A percentile compares a stretch with the other conserved stretches of the same genome.
Conservation (phyloP, 2,888 invertebrate genomes). For the Chironomus tentans region DNA sequence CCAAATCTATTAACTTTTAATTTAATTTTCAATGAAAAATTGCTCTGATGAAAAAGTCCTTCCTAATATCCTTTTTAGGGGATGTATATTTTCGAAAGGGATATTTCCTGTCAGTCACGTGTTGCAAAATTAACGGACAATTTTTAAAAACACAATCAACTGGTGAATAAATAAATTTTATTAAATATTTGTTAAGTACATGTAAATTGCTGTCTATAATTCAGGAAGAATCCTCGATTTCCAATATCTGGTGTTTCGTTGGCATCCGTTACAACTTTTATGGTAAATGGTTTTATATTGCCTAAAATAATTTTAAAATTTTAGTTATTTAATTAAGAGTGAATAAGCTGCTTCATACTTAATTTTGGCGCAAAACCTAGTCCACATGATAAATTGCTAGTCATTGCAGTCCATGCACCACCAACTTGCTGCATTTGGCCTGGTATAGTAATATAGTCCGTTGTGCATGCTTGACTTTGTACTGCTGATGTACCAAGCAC, state of each 20-base stretch:
- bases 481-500: slow-evolving; percentile 51
- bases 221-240: slow-evolving; percentile 65
- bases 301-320: not conserved
- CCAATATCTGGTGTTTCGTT: slow-evolving; percentile 56
- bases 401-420: slow-evolving; percentile 35
- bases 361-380: slow-evolving; percentile 48
- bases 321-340: no score
- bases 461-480: slow-evolving; percentile 54
- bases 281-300: slow-evolving; percentile 52
- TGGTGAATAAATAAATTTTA: no score
- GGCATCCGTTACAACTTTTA: slow-evolving; percentile 60
- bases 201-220: slow-evolving; percentile 55
- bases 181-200: slow-evolving; percentile 42
- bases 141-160: not conserved
- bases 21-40: not conserved
- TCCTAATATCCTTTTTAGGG: not conserved
- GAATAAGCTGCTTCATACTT: not conserved
- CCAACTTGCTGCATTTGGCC: slow-evolving; percentile 46
- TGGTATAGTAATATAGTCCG: slow-evolving; percentile 68
- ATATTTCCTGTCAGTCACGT: not conserved
- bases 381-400: slow-evolving; percentile 64
- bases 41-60: not conserved
- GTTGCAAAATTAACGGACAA: no score
- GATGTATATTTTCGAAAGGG: not conserved
- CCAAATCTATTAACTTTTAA: not conserved